phyloP scores from a whole-genome alignment of 2,113 vertebrate genomes.

The Barnardius zonarius region DNA sequence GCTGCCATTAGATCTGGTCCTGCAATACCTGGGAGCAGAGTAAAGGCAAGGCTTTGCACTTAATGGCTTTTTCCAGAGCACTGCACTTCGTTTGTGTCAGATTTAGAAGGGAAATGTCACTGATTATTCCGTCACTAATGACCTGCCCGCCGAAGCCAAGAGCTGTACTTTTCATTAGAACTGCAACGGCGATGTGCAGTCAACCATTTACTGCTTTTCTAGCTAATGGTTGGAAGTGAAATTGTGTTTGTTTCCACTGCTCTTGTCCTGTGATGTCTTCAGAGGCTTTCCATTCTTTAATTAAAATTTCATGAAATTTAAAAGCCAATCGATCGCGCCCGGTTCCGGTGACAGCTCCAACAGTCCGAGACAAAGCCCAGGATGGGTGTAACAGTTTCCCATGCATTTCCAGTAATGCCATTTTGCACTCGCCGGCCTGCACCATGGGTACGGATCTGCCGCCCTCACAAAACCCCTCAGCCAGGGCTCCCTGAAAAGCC shows the following conservation, averaged over 20 bases:
- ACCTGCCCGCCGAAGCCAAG: conserved; percentile 28
- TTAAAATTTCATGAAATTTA: conserved; percentile 53
- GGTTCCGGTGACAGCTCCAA: not conserved
- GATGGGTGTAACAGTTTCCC: not conserved
- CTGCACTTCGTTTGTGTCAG: conserved; percentile 44
- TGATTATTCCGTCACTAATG: conserved; percentile 68
- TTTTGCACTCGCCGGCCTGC: not conserved
- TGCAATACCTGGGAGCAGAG: conserved; percentile 27
- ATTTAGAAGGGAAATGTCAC: conserved; percentile 66
- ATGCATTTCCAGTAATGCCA: not conserved
- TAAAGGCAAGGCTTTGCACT: conserved; percentile 43
- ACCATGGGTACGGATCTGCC: not conserved
- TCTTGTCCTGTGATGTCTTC: conserved; percentile 21
- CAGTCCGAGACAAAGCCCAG: not conserved
- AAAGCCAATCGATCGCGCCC: conserved; percentile 6
- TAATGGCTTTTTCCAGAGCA: conserved; percentile 59
- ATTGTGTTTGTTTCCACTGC: conserved; percentile 46
- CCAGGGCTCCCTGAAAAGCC: not conserved
- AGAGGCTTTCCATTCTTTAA: conserved; percentile 20
- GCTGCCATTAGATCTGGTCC: not conserved
- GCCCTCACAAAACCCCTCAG: not conserved
- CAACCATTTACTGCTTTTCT: conserved; percentile 54
- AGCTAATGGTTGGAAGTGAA: conserved; percentile 55
- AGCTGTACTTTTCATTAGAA: conserved; percentile 52
- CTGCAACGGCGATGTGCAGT: conserved; percentile 44